These are phyloP conservation scores for Danio aesculapii DNA, from an alignment of 2,797 vertebrate genomes.

Conservation along the genomic window DNA sequence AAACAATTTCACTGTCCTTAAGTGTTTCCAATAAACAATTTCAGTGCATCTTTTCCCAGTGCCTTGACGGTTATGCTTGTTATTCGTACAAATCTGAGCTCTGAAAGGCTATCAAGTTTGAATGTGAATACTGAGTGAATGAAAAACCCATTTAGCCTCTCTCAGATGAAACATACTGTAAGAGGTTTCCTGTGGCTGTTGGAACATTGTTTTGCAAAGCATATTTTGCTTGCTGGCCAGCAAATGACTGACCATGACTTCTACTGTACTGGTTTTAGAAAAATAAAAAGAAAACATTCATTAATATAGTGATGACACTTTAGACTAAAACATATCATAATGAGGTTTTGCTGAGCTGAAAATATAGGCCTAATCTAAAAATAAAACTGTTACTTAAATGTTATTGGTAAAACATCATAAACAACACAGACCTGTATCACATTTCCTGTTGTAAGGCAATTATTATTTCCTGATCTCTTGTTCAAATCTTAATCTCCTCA, in stretches of 20 bases:
- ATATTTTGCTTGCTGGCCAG: not conserved
- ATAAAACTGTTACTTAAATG: no score
- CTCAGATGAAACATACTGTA: not conserved
- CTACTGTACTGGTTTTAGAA: not conserved
- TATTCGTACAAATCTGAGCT: not conserved
- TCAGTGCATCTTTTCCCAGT: not conserved
- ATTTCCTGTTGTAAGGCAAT: no score
- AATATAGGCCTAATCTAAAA: no score
- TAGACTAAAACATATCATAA: no score
- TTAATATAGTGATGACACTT: no score
- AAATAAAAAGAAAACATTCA: not conserved
- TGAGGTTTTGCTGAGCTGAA: no score
- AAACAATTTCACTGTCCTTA: not conserved
- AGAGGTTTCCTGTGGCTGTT: not conserved
- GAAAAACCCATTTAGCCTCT: not conserved
- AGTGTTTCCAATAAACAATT: not conserved
- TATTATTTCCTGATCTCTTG: no score
- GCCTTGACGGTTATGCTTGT: not conserved
- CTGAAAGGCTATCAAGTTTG: not conserved
- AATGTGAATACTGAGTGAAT: not conserved
- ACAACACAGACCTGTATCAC: no score
- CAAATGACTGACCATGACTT: not conserved
- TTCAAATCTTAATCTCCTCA: no score
- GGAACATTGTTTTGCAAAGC: not conserved
- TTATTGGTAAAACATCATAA: no score